Conservation (phyloP, 2,113 vertebrate genomes). For the Otis tarda region DNA sequence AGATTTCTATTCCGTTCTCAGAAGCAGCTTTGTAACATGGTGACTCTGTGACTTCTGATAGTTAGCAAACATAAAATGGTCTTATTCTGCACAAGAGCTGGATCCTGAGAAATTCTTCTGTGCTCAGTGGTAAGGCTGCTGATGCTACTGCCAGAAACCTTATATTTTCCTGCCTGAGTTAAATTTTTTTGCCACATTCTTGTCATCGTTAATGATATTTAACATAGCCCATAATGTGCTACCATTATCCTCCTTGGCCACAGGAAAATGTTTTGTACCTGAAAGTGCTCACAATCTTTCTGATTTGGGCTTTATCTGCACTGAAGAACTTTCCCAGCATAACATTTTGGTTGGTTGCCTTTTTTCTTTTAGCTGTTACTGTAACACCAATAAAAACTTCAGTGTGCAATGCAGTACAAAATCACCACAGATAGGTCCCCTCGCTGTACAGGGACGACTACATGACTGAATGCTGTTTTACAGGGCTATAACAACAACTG, state of each 20-base stretch:
- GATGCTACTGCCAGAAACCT: not conserved
- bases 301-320: not conserved
- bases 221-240: not conserved
- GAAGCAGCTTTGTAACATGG: not conserved
- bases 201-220: not conserved
- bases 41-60: not conserved
- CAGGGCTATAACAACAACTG: conserved; percentile 26
- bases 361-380: not conserved
- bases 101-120: not conserved
- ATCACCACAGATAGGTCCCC: not conserved
- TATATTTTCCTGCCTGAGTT: not conserved
- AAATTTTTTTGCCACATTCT: not conserved
- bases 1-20: not conserved
- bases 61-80: not conserved
- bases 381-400: not conserved
- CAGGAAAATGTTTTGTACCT: not conserved
- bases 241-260: not conserved
- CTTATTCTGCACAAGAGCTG: not conserved
- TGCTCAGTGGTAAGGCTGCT: not conserved
- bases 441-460: not conserved
- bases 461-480: conserved; percentile 15
- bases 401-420: not conserved
- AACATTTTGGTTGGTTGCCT: not conserved
- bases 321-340: not conserved
- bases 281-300: not conserved